phyloP scores from a whole-genome alignment of 2,113 vertebrate species.

The Erythrocebus patas region DNA sequence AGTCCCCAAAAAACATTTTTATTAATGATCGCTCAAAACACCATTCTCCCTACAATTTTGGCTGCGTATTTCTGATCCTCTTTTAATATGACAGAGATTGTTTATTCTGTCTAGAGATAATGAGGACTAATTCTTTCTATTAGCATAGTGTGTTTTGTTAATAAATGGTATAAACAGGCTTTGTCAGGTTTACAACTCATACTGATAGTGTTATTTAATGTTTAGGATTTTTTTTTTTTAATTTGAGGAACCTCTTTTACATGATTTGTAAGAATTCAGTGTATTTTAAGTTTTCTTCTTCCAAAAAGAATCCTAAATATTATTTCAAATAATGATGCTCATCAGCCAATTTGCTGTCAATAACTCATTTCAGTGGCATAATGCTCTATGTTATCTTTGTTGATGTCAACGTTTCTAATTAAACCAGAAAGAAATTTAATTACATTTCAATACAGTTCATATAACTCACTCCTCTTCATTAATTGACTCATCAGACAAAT shows the following conservation, averaged over 20 bases:
- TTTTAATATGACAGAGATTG: background rate
- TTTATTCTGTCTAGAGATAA: background rate
- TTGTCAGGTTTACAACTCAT: background rate
- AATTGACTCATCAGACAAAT: slow-evolving; percentile 1
- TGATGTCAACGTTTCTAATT: background rate
- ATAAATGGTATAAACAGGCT: background rate
- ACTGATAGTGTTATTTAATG: background rate
- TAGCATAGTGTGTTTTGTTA: background rate
- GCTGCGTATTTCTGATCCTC: background rate
- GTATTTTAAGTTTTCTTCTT: background rate
- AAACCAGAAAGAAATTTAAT: background rate
- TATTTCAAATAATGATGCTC: background rate
- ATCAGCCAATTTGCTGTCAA: background rate
- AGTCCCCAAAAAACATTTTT: background rate
- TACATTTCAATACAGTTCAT: background rate
- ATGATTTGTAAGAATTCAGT: background rate
- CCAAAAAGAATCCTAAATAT: background rate
- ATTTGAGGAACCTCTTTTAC: background rate
- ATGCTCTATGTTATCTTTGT: background rate
- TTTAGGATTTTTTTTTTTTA: background rate
- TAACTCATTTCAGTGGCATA: background rate
- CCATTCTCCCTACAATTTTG: background rate
- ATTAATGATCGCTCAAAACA: background rate
- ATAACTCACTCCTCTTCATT: background rate
- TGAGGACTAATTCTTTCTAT: background rate